Evolutionary conservation across 2,888 invertebrate species (phyloP), one percentile per base, ranked within the genome.

Genomic region (Malthinus flaveolus): DNA sequence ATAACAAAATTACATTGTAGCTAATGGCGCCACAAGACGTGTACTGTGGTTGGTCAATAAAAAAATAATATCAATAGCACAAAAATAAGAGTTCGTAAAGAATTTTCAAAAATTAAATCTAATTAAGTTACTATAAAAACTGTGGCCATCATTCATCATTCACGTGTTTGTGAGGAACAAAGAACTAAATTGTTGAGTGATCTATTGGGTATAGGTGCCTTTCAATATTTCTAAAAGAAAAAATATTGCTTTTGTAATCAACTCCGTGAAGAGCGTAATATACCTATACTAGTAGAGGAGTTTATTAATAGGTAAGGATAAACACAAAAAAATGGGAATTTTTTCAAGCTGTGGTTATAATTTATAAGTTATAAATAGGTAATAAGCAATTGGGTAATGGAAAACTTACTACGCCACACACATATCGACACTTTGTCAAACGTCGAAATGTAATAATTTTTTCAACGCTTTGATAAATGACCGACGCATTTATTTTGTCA

Each of bases 211-310:
- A 61, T 46, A 11, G 51, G 54, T 61, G 61, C 2, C 23, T 23
- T 23, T 5, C 3, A 3, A 67, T 66, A 62, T 63, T 55, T 67
- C 64, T 62, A 56, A 55, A 59, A 58, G 59, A 60, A 59, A 58
- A 66, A 62, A 65, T 62, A 63, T 61, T 59, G 66, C 60, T 50
- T 66, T 66, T 54, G 63, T 62, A 67, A 67, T 66, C 66, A 65
- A 66, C 64, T 15, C 5, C 5, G 10, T n/a, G 13, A 54, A 53
- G 57, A 47, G 55, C 63, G 64, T 63, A 60, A 56, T n/a, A n/a
- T n/a, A n/a, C n/a, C n/a, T n/a, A n/a, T n/a, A n/a, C n/a, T n/a
- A n/a, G n/a, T n/a, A n/a, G n/a, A 53, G 56, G 57, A 50, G 39
- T 53, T 47, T 56, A 59, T 52, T 51, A 61, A 52, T 37, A 37